Base-by-base conservation (phyloP, 2,113 vertebrate species). In the Aldabrachelys gigantea region DNA sequence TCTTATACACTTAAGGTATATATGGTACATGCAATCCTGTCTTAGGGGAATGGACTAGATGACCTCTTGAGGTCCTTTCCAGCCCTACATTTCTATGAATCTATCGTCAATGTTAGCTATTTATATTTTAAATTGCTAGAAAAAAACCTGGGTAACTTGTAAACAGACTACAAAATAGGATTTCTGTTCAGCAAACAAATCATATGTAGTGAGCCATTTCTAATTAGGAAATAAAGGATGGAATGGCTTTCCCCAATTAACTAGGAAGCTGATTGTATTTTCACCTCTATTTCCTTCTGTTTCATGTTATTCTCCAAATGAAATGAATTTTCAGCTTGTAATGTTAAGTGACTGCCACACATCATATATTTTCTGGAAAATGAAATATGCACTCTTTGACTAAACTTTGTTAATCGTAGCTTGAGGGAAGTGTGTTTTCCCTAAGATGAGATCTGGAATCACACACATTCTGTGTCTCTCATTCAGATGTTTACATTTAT, bases 191-290 rank as follows among this genome's bases (percentile, higher is more conserved):
- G 47, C 16, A 92, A 97, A 87, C 72, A 97, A 92, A 90, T 92
- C 79, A 31, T 82, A 83, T 81, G 47, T 79, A 95, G 88, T 65
- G 35, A 97, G 52, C 6, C 38, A 82, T 65, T 83, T 2, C 47
- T 49, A 93, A 38, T 82, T 72, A 94, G 88, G 82, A 91, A 69
- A 93, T 90, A 80, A 89, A 94, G 94, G 92, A 89, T 85, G 91
- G 92, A 92, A 94, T 91, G 10, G 72, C 6, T 62, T 57, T 79
- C 89, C 85, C 78, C 38, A 85, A 89, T 87, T 82, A 95, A 29
- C 41, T 90, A 82, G 62, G 52, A 92, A 95, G 14, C 3, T 87
- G 54, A 52, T 95, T 89, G 9, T 87, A 38, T 92, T 92, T 65
- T 54, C 35, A 57, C 4, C 4, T 80, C 76, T 89, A 90, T 29